phyloP scores from a whole-genome alignment of 2,888 invertebrate genomes.

The Phorcus lineatus region DNA sequence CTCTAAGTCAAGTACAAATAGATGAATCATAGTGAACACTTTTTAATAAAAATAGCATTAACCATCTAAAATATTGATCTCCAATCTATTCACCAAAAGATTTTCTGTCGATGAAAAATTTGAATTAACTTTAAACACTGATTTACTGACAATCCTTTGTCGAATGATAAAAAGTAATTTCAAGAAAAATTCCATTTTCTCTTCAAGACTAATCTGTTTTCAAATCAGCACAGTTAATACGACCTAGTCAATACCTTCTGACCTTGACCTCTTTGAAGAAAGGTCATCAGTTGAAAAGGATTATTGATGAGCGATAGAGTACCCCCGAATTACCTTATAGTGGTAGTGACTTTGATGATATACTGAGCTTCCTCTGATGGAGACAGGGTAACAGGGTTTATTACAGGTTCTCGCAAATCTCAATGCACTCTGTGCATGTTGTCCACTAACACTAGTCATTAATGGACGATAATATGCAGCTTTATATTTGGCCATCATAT shows the following conservation, averaged over 20 bases:
- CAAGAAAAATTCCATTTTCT: no score
- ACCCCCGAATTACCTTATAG: conserved; percentile 8
- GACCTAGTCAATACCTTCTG: background rate
- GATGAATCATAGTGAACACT: no score
- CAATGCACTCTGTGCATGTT: background rate
- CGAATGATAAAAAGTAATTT: no score
- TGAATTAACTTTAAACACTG: no score
- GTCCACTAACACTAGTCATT: background rate
- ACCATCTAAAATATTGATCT: no score
- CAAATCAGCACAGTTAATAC: background rate
- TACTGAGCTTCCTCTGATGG: background rate
- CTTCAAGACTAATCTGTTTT: background rate
- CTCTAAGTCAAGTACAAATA: no score
- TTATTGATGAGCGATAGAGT: background rate
- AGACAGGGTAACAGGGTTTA: background rate
- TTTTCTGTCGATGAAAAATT: no score
- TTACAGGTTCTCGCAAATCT: background rate
- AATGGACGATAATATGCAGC: background rate
- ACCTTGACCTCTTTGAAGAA: background rate
- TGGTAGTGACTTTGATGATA: background rate
- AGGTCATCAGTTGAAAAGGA: background rate
- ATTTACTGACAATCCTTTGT: no score
- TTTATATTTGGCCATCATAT: background rate
- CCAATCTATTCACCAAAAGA: no score
- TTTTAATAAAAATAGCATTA: no score